Evolutionary conservation across 2,797 vertebrate species (phyloP).

Genomic region (Simalia tracyae): DNA sequence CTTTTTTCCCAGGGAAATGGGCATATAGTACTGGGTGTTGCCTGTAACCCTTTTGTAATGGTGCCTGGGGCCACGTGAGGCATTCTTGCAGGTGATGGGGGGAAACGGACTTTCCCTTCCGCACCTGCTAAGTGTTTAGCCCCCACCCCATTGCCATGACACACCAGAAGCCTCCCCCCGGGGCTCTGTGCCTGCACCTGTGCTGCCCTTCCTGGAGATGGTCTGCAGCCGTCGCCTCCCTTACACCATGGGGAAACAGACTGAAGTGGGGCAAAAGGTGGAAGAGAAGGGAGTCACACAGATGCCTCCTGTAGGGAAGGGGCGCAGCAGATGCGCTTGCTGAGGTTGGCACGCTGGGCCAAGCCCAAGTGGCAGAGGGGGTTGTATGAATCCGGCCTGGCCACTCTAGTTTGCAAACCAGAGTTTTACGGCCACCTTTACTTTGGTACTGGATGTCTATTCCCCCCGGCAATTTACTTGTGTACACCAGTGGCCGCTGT

Average conservation of each 20-base stretch:
- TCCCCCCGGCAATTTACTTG: no score
- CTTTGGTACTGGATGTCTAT: no score
- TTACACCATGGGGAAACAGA: neutral
- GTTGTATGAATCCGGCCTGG: no score
- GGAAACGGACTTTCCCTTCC: neutral
- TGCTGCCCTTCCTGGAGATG: neutral
- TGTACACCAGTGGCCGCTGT: no score
- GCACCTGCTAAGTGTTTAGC: neutral
- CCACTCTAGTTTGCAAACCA: no score
- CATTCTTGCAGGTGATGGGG: neutral
- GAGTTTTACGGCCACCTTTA: no score
- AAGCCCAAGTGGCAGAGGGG: no score
- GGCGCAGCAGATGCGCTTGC: no score
- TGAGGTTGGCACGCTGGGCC: no score
- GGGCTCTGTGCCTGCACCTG: neutral
- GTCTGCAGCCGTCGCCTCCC: neutral
- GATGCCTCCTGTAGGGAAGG: no score
- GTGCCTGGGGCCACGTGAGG: neutral
- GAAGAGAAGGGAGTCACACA: neutral
- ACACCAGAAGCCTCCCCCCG: neutral
- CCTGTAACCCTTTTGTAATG: neutral
- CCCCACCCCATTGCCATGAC: neutral
- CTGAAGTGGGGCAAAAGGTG: neutral
- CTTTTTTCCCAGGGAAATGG: neutral
- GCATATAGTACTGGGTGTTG: no score